Evolutionary conservation across 2,888 invertebrate genomes (phyloP).

Genomic region (Andricus curvator): DNA sequence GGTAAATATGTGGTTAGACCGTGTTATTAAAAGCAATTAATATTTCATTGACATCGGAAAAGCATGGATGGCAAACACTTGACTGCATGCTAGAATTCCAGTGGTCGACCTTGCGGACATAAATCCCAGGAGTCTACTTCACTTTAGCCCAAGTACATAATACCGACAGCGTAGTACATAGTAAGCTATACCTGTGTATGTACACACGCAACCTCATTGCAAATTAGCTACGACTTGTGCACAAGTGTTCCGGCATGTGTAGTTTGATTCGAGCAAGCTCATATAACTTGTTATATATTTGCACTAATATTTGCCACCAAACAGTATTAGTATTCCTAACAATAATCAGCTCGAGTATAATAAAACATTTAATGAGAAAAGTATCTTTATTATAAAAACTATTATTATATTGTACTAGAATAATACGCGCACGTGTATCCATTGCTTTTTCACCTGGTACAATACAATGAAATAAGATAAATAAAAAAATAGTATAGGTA

Average conservation of each 20-base stretch:
- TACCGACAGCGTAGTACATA: conserved; percentile 43
- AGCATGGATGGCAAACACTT: conserved; percentile 24
- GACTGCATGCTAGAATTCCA: conserved; percentile 50
- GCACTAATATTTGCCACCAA: conserved; percentile 12
- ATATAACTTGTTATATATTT: conserved; percentile 40
- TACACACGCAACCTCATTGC: conserved; percentile 41
- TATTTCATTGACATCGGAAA: conserved; percentile 20
- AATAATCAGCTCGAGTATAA: too few relatives aligned
- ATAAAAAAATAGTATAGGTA: too few relatives aligned
- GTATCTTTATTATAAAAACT: too few relatives aligned
- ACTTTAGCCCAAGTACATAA: conserved; percentile 52
- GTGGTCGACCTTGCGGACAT: conserved; percentile 53
- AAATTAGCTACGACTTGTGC: conserved; percentile 48
- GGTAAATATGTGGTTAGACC: conserved; percentile 1
- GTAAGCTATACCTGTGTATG: conserved; percentile 44
- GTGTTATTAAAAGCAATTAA: conserved; percentile 19
- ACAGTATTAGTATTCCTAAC: too few relatives aligned
- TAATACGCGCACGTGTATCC: too few relatives aligned
- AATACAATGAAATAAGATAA: too few relatives aligned
- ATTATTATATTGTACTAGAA: too few relatives aligned
- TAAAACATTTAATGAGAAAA: too few relatives aligned
- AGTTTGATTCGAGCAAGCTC: conserved; percentile 40
- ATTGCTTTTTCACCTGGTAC: too few relatives aligned
- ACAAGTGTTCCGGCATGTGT: conserved; percentile 41
- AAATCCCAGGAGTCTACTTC: conserved; percentile 53